phyloP scores from a whole-genome alignment of 2,888 invertebrate species.

The Drosophila subquinaria region DNA sequence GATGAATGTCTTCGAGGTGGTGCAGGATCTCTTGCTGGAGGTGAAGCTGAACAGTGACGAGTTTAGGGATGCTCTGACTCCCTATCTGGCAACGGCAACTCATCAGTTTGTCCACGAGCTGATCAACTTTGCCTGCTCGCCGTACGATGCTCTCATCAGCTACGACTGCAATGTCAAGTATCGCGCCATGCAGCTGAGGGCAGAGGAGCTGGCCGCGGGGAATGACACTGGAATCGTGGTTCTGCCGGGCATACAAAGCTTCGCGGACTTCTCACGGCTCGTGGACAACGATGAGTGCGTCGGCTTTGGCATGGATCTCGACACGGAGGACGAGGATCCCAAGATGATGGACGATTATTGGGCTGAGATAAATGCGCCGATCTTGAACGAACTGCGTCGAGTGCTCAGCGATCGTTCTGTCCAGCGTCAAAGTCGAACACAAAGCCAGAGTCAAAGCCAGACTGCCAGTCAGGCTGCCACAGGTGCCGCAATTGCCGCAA shows the following conservation, averaged over 20 bases:
- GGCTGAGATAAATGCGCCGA: not conserved
- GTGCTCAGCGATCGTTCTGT: slow-evolving; percentile 14
- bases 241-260: slow-evolving; percentile 30
- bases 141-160: slow-evolving; percentile 91
- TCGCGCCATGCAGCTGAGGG: slow-evolving; percentile 82
- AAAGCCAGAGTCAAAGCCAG: not conserved
- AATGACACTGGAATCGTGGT: not conserved
- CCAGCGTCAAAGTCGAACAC: not conserved
- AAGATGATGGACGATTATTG: slow-evolving; percentile 17
- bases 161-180: slow-evolving; percentile 91
- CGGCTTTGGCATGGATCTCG: slow-evolving; percentile 29
- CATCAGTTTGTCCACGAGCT: slow-evolving; percentile 96
- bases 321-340: slow-evolving; percentile 52
- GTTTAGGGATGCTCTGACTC: slow-evolving; percentile 89
- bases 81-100: slow-evolving; percentile 90
- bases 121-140: slow-evolving; percentile 94
- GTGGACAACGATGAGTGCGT: slow-evolving; percentile 49
- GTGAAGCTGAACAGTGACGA: slow-evolving; percentile 87
- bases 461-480: not conserved
- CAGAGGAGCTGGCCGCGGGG: not conserved
- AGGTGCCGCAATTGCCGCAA: not conserved
- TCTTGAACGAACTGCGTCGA: slow-evolving; percentile 8
- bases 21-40: slow-evolving; percentile 89
- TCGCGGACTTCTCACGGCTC: slow-evolving; percentile 51
- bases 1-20: slow-evolving; percentile 89